phyloP scores from a whole-genome alignment of 64 coral and sea anemone species.

The Hydrozoanthus tunicans region DNA sequence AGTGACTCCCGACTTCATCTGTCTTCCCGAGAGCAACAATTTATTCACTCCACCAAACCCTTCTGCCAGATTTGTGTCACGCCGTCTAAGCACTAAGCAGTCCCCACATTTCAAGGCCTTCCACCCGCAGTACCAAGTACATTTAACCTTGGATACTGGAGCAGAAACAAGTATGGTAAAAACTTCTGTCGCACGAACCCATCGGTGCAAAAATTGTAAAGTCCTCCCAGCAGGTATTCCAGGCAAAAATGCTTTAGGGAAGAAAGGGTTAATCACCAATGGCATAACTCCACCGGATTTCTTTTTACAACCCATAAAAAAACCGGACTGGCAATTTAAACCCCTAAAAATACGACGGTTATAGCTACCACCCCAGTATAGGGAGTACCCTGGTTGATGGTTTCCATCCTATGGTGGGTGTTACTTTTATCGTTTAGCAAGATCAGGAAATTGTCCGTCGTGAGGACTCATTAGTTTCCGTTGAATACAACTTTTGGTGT shows the following conservation, averaged over 20 bases:
- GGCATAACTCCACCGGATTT: background rate
- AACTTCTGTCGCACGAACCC: background rate
- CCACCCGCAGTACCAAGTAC: slow-evolving; percentile 10
- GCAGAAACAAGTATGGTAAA: slow-evolving; percentile 55
- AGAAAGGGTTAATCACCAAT: background rate
- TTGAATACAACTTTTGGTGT: too few species aligned
- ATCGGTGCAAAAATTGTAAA: background rate
- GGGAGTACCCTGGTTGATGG: too few species aligned
- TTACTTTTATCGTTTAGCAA: too few species aligned
- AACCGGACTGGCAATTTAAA: too few species aligned
- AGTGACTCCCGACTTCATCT: background rate
- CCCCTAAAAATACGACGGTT: too few species aligned
- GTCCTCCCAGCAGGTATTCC: slow-evolving; percentile 37
- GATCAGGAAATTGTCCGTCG: too few species aligned
- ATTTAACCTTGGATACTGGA: slow-evolving; percentile 35
- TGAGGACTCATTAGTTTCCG: too few species aligned
- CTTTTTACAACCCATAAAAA: too few species aligned
- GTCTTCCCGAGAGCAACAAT: background rate
- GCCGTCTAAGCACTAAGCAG: slow-evolving; percentile 20
- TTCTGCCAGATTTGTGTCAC: background rate
- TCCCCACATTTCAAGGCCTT: slow-evolving; percentile 21
- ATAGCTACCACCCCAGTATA: too few species aligned
- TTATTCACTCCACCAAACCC: background rate
- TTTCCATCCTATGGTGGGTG: too few species aligned
- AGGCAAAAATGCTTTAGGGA: background rate